Evolutionary conservation across 2,888 invertebrate species (phyloP).

Genomic region (Bhutanitis thaidina): DNA sequence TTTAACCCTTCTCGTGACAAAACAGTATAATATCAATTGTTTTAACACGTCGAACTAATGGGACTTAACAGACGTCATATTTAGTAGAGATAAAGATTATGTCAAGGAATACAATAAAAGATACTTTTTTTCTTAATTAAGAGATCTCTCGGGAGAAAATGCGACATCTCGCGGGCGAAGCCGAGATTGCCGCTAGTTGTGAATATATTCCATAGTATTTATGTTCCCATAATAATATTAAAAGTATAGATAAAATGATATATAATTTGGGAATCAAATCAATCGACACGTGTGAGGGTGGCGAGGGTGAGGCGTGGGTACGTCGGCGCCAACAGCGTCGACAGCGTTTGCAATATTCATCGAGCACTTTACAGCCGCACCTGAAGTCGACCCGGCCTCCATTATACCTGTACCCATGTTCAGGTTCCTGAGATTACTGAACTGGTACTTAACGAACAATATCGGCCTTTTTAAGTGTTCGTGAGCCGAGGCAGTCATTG

Average conservation of each 20-base stretch:
- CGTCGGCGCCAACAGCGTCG: conserved; percentile 51
- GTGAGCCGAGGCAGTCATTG: background rate
- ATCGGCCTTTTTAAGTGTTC: background rate
- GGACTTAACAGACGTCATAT: no score
- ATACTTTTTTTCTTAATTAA: no score
- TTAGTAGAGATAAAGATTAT: no score
- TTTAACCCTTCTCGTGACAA: no score
- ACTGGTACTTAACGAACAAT: background rate
- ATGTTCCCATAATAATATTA: no score
- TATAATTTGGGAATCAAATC: conserved; percentile 11
- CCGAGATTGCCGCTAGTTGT: no score
- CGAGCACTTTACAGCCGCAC: conserved; percentile 55
- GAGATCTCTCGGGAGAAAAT: no score
- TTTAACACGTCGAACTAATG: no score
- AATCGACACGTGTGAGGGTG: conserved; percentile 26
- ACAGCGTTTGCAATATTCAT: conserved; percentile 68
- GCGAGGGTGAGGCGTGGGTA: conserved; percentile 27
- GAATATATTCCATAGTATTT: no score
- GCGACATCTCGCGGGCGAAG: no score
- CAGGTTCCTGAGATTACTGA: conserved; percentile 2
- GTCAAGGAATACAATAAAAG: no score
- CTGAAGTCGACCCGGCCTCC: conserved; percentile 34
- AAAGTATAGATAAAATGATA: background rate
- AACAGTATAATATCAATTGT: no score
- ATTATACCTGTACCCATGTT: conserved; percentile 28